Evolutionary conservation across 1,140 invertebrate species (phyloP).

Genomic region (Diabrotica virgifera): DNA sequence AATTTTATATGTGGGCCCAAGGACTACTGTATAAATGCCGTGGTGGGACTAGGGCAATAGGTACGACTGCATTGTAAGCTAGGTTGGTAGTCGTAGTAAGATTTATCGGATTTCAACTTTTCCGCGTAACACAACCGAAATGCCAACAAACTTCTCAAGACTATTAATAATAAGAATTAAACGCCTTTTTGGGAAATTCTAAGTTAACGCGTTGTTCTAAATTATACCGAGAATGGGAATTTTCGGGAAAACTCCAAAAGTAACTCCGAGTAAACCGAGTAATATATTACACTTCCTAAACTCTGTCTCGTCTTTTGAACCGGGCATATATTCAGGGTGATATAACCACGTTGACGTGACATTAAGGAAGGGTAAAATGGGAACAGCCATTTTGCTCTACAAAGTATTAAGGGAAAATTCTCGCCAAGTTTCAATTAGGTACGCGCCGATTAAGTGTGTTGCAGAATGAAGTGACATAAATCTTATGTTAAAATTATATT

Average conservation of each 20-base stretch:
- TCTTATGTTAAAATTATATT: slow-evolving; percentile 1
- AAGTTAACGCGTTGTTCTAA: slow-evolving; percentile 2
- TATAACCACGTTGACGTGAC: not conserved
- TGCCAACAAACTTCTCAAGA: not conserved
- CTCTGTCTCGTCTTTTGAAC: not conserved
- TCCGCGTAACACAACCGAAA: no score
- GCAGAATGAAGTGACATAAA: slow-evolving; percentile 2
- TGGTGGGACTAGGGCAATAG: no score
- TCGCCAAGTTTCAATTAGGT: slow-evolving; percentile 2
- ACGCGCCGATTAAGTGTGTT: not conserved
- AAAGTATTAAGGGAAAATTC: slow-evolving; percentile 3
- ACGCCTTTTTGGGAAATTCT: not conserved
- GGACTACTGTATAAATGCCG: no score
- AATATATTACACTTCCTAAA: slow-evolving; percentile 1
- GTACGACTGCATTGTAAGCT: no score
- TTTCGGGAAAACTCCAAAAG: not conserved
- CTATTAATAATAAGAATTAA: not conserved
- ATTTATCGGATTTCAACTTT: no score
- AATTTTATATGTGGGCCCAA: no score
- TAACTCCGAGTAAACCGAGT: not conserved
- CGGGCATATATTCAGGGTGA: not conserved
- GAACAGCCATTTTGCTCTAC: not conserved
- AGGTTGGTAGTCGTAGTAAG: no score
- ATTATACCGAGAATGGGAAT: not conserved
- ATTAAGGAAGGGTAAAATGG: not conserved